Conservation (phyloP, 30 jellyfish, hydroid and myxozoan species). For the Aurelia aurita region DNA sequence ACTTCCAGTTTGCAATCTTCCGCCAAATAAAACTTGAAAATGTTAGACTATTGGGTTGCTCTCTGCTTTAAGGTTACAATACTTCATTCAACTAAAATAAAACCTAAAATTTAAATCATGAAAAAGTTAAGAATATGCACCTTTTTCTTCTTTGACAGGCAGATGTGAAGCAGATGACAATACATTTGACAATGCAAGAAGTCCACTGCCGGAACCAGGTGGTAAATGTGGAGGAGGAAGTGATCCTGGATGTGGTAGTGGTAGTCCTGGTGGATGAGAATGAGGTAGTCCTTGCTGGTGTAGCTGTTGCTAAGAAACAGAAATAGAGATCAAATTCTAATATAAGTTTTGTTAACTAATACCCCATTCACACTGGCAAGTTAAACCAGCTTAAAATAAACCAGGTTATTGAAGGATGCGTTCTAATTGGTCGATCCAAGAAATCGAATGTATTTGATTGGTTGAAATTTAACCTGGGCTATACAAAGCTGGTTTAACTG, state of each 20-base stretch:
- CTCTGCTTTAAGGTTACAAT: too few relatives aligned
- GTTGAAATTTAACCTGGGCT: too few relatives aligned
- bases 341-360: neutral
- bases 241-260: slow-evolving; percentile 95
- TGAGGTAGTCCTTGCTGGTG: slow-evolving; percentile 99
- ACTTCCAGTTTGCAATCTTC: too few relatives aligned
- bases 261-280: slow-evolving; percentile 99
- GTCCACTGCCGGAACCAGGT: slow-evolving; percentile 95
- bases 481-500: too few relatives aligned
- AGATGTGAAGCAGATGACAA: slow-evolving; percentile 96
- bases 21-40: too few relatives aligned
- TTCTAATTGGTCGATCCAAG: too few relatives aligned
- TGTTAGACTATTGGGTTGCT: too few relatives aligned
- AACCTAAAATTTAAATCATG: neutral
- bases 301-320: slow-evolving; percentile 88
- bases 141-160: slow-evolving; percentile 98
- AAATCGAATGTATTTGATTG: too few relatives aligned
- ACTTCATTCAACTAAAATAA: too few relatives aligned
- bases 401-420: too few relatives aligned
- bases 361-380: too few relatives aligned
- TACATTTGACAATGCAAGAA: slow-evolving; percentile 93
- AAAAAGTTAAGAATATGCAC: slow-evolving; percentile 1
- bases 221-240: slow-evolving; percentile 99
- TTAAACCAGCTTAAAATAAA: too few relatives aligned
- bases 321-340: neutral